Base-by-base conservation (phyloP, 2,797 vertebrate species). In the Enteromius argenteus region DNA sequence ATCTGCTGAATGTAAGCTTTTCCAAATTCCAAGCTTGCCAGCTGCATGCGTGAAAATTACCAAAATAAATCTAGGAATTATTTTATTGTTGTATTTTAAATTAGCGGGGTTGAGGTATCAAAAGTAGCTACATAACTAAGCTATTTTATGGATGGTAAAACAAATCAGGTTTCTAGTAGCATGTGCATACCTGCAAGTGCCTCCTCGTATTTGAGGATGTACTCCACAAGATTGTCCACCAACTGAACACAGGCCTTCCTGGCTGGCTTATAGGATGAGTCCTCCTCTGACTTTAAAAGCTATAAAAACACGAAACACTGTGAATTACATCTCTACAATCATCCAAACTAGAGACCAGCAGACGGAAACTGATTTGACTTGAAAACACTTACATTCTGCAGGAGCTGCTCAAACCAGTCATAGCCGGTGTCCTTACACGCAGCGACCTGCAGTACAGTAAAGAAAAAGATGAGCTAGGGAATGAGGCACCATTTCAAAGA, bases 321-420 rank as follows among this genome's bases (percentile, higher is more conserved):
- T 23, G 14, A 46, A 42, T 27, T 69, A 46, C 35, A 84, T 4
- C 4, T 7, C 21, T 67, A 67, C 73, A 58, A 19, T 9, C 3
- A 11, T 75, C 58, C 17, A 49, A n/a, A 35, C 13, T n/a, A 62
- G 42, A 64, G 9, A 23, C 2, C 53, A 51, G 14, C 11, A 39
- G n/a, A 39, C 23, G 11, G 14, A 79, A 49, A 74, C 13, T 8
- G 14, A 60, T 0, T 53, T 23, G 8, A 64, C 5, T 37, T 15
- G 8, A 46, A 42, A 58, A 39, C 49, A 94, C 96, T 96, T 90
- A 99, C 98, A 84, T 99, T 99, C 89, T 97, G 97, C 93, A 99
- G 97, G 89, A 99, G 97, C 82, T 99, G 98, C 87, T 99, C 98
- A 94, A 99, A 99, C 98, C 98, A 99, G 90, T 99, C 98, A 89